Percentiles rank a stretch among this genome's conserved stretches.
These are phyloP conservation scores for Cyanoderma ruficeps DNA, from an alignment of 2,113 vertebrate species.

Conservation along the genomic window DNA sequence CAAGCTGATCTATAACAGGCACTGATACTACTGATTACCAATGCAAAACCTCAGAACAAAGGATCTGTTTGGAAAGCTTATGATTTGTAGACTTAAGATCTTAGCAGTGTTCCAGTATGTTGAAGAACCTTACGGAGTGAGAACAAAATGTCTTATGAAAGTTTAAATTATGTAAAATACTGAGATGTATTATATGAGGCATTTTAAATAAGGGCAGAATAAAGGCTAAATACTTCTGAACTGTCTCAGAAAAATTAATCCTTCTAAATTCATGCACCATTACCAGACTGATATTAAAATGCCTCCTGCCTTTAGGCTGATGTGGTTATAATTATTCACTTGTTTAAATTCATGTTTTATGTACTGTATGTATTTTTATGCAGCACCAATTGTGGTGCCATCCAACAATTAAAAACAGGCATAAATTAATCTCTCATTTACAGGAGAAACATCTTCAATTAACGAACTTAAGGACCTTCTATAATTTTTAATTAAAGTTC, in stretches of 20 bases:
- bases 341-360: slow-evolving; percentile 57
- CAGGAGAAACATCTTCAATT: slow-evolving; percentile 26
- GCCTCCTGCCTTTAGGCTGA: slow-evolving; percentile 46
- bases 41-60: background rate
- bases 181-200: slow-evolving; percentile 10
- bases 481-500: slow-evolving; percentile 47
- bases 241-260: slow-evolving; percentile 55
- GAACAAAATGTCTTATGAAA: slow-evolving; percentile 40
- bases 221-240: slow-evolving; percentile 63
- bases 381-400: background rate
- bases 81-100: slow-evolving; percentile 5
- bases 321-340: slow-evolving; percentile 52
- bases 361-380: slow-evolving; percentile 25
- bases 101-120: background rate
- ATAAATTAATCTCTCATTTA: slow-evolving; percentile 56
- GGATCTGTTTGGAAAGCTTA: background rate
- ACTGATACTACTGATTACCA: background rate
- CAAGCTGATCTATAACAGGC: background rate
- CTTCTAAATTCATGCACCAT: slow-evolving; percentile 57
- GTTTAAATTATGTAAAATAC: slow-evolving; percentile 56
- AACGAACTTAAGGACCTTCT: slow-evolving; percentile 32
- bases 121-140: background rate
- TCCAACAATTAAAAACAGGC: slow-evolving; percentile 56
- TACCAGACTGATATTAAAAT: slow-evolving; percentile 53
- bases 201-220: slow-evolving; percentile 56